These are phyloP conservation scores for Ptyas mucosa DNA, from an alignment of 2,113 vertebrate genomes.

Conservation along the genomic window DNA sequence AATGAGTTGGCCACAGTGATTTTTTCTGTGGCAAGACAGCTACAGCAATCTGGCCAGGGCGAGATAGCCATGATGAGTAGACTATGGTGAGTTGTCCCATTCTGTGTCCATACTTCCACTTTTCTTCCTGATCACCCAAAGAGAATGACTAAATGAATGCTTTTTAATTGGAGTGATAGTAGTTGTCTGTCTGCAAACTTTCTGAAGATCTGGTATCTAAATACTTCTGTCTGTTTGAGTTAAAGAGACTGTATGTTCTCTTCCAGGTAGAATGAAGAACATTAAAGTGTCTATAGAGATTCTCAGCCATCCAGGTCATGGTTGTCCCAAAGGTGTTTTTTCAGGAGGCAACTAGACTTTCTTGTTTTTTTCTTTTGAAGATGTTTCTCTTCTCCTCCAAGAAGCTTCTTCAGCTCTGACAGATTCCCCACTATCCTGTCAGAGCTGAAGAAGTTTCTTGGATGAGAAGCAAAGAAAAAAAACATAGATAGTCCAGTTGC, in stretches of 20 bases:
- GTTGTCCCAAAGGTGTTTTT: too few relatives aligned
- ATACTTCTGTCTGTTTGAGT: not conserved
- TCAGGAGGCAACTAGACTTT: too few relatives aligned
- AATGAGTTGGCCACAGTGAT: not conserved
- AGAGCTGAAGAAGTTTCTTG: too few relatives aligned
- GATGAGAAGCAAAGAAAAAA: too few relatives aligned
- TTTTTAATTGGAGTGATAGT: not conserved
- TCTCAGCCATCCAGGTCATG: too few relatives aligned
- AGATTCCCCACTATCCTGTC: too few relatives aligned
- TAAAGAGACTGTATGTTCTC: not conserved
- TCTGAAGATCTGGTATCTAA: not conserved
- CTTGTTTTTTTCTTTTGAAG: too few relatives aligned
- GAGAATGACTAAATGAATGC: not conserved
- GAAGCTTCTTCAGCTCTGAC: too few relatives aligned
- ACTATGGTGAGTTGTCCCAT: not conserved
- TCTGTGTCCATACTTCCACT: not conserved
- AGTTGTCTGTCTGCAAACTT: not conserved
- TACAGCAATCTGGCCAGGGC: not conserved
- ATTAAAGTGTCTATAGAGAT: not conserved
- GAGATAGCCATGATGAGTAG: not conserved
- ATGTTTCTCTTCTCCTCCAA: too few relatives aligned
- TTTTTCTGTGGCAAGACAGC: not conserved
- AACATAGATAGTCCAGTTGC: too few relatives aligned
- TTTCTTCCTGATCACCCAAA: not conserved
- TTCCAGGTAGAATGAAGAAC: not conserved